Evolutionary conservation across 1,140 invertebrate species (phyloP).

Genomic region (Condylostylus longicornis): DNA sequence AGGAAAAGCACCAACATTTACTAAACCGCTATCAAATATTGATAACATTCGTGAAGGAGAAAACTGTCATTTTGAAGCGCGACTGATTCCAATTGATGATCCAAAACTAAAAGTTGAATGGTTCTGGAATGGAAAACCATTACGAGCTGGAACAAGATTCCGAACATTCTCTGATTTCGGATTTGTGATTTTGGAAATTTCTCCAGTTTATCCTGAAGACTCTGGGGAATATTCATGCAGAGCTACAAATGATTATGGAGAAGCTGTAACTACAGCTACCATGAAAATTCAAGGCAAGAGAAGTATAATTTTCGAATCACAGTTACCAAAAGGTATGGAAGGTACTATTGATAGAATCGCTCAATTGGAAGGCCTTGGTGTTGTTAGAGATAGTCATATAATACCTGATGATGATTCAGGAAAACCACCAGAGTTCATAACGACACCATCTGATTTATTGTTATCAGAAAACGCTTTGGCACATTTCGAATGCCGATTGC

Average conservation of each 20-base stretch:
- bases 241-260: conserved; percentile 77
- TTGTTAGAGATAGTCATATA: conserved; percentile 38
- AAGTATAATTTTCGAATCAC: conserved; percentile 81
- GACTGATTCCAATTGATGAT: conserved; percentile 83
- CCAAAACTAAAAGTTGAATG: conserved; percentile 89
- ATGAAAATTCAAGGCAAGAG: conserved; percentile 84
- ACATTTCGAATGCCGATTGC: conserved; percentile 81
- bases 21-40: conserved; percentile 73
- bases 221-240: conserved; percentile 86
- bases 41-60: conserved; percentile 76
- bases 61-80: conserved; percentile 87
- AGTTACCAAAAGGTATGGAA: conserved; percentile 83
- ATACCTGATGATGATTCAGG: conserved; percentile 61
- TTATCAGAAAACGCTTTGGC: conserved; percentile 79
- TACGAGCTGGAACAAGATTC: conserved; percentile 78
- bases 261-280: conserved; percentile 81
- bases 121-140: conserved; percentile 85
- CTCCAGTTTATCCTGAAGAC: conserved; percentile 87
- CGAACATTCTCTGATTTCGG: conserved; percentile 91
- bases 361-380: conserved; percentile 73
- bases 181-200: conserved; percentile 86
- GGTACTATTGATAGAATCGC: conserved; percentile 86
- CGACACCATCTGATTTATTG: conserved; percentile 66
- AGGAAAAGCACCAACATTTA: conserved; percentile 79
- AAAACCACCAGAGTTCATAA: conserved; percentile 84